A percentile compares a stretch with the other conserved stretches of the same genome.
These are phyloP conservation scores for Apis mellifera DNA, from an alignment of 1,140 invertebrate genomes.

Conservation along the genomic window DNA sequence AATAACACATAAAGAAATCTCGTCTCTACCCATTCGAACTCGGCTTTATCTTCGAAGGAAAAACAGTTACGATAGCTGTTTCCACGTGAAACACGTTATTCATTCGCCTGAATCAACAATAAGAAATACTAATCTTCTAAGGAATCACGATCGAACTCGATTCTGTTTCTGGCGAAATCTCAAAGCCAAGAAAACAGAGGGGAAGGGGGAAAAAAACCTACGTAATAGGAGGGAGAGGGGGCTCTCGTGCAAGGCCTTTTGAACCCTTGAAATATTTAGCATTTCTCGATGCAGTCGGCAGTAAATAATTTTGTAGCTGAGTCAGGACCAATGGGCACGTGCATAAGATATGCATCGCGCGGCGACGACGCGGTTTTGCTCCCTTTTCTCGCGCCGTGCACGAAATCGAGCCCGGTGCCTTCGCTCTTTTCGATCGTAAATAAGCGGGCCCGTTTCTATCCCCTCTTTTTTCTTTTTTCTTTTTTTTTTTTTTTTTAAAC, in stretches of 20 bases:
- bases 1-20: no score
- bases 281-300: slow-evolving; percentile 29
- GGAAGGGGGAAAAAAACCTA: neutral
- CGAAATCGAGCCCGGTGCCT: slow-evolving; percentile 32
- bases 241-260: neutral
- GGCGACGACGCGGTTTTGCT: slow-evolving; percentile 35
- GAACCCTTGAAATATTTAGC: slow-evolving; percentile 42
- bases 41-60: neutral
- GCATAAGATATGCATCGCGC: slow-evolving; percentile 47
- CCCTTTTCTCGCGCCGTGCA: slow-evolving; percentile 43
- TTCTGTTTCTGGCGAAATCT: neutral
- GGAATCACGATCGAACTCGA: neutral
- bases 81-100: neutral
- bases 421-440: slow-evolving; percentile 49
- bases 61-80: neutral
- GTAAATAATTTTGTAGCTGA: slow-evolving; percentile 48
- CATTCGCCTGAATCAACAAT: no score
- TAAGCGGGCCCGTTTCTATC: slow-evolving; percentile 22
- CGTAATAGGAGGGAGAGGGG: no score
- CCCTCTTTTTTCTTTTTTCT: neutral
- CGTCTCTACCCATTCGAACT: no score
- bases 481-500: slow-evolving; percentile 8
- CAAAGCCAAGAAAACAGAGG: neutral
- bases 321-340: slow-evolving; percentile 16
- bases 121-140: neutral